Percentiles rank a stretch among this genome's conserved stretches.
These are phyloP conservation scores for Atopsyche davidsoni DNA, from an alignment of 1,140 invertebrate species.

Conservation along the genomic window DNA sequence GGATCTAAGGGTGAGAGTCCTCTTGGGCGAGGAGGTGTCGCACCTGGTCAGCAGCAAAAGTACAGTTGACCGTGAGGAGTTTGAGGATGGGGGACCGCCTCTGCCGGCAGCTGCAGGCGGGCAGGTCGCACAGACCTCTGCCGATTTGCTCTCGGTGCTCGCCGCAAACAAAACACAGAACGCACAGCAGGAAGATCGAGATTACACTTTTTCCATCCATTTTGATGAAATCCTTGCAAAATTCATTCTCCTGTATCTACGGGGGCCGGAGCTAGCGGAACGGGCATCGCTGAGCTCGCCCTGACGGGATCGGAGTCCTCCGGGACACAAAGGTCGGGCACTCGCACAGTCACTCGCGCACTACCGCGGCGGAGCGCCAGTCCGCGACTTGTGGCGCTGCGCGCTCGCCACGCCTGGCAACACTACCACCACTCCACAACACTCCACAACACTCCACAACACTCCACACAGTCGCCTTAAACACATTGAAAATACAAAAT, in stretches of 20 bases:
- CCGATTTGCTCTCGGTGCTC: no score
- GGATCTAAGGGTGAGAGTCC: background rate
- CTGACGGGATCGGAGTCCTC: background rate
- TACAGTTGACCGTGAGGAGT: conserved; percentile 8
- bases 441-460: no score
- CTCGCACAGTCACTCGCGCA: no score
- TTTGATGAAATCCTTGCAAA: background rate
- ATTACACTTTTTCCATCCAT: conserved; percentile 7
- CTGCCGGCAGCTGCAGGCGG: conserved; percentile 4
- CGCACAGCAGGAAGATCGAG: background rate
- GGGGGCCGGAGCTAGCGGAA: no score
- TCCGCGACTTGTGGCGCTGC: no score
- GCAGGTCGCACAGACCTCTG: conserved; percentile 3
- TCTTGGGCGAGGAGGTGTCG: background rate
- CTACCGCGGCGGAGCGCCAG: no score
- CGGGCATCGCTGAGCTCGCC: no score
- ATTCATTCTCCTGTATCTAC: background rate
- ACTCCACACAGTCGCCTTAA: background rate
- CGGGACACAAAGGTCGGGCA: background rate
- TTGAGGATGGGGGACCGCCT: background rate
- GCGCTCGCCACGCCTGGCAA: no score
- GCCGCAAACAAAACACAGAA: no score
- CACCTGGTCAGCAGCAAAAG: conserved; percentile 11
- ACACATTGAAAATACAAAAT: background rate
- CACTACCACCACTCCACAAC: no score